These are phyloP conservation scores for Platysternon megacephalum DNA, from an alignment of 2,113 vertebrate genomes.

Conservation along the genomic window DNA sequence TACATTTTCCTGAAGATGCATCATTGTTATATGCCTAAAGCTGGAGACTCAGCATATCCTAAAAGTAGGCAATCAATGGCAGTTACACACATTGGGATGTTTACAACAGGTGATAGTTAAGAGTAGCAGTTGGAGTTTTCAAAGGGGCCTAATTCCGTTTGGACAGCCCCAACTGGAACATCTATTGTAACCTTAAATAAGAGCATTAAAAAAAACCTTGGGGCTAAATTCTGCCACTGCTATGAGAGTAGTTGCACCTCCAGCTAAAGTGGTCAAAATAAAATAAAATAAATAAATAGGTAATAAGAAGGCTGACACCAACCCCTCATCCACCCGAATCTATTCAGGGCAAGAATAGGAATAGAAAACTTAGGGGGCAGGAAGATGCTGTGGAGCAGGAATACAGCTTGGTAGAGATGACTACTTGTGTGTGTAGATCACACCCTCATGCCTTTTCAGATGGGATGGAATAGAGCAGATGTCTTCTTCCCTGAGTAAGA, in stretches of 20 bases:
- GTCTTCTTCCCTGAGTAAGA: neutral
- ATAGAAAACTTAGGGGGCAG: neutral
- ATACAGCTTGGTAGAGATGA: neutral
- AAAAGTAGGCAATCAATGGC: neutral
- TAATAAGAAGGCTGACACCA: neutral
- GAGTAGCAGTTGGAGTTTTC: neutral
- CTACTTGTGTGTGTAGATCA: neutral
- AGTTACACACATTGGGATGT: neutral
- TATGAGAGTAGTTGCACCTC: neutral
- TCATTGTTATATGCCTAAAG: fast-evolving
- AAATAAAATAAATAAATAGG: neutral
- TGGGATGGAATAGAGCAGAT: neutral
- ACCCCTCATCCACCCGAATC: neutral
- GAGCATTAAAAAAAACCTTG: neutral
- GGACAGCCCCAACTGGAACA: neutral
- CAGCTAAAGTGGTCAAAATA: neutral
- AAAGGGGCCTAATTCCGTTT: neutral
- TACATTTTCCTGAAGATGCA: fast-evolving
- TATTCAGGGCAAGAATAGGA: neutral
- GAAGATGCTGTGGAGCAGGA: neutral
- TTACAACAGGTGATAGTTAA: constrained; percentile 20
- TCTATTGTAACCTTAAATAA: neutral
- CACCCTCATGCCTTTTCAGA: neutral
- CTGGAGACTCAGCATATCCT: fast-evolving
- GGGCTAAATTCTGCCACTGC: neutral